These are phyloP conservation scores for Abrostola triplasia DNA, from an alignment of 2,888 invertebrate species.

Conservation along the genomic window DNA sequence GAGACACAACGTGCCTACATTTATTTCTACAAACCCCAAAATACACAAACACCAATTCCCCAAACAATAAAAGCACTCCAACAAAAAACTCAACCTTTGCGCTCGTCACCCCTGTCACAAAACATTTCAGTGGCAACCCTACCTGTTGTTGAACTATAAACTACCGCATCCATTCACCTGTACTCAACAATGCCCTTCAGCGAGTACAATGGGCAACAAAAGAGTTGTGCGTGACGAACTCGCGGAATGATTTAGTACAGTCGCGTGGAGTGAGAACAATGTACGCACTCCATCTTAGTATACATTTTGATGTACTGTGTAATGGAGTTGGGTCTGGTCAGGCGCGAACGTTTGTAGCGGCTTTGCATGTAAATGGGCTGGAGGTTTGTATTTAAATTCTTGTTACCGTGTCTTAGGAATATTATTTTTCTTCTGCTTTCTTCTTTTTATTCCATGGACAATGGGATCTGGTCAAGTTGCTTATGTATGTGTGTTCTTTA, in stretches of 20 bases:
- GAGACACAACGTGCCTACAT: not conserved
- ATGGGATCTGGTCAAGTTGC: no score
- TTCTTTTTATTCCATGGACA: no score
- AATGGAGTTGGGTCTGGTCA: conserved; percentile 41
- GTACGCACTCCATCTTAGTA: conserved; percentile 48
- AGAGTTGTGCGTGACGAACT: conserved; percentile 64
- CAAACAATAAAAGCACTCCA: conserved; percentile 40
- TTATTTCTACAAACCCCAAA: conserved; percentile 35
- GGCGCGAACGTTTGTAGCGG: conserved; percentile 15
- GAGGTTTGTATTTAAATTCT: not conserved
- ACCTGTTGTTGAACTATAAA: conserved; percentile 51
- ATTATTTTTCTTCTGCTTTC: no score
- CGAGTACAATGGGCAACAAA: conserved; percentile 61
- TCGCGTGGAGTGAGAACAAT: conserved; percentile 58
- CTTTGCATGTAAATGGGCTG: conserved; percentile 6
- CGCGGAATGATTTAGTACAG: conserved; percentile 60
- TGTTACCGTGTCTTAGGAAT: not conserved
- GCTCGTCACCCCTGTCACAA: conserved; percentile 28
- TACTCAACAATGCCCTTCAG: conserved; percentile 50
- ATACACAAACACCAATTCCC: conserved; percentile 41
- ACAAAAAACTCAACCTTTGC: conserved; percentile 41
- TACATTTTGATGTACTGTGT: conserved; percentile 42
- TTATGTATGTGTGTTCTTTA: no score
- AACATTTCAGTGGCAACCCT: conserved; percentile 46
- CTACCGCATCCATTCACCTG: conserved; percentile 51